Evolutionary conservation across 1,140 invertebrate species (phyloP).

Genomic region (Brachionus rotundiformis): DNA sequence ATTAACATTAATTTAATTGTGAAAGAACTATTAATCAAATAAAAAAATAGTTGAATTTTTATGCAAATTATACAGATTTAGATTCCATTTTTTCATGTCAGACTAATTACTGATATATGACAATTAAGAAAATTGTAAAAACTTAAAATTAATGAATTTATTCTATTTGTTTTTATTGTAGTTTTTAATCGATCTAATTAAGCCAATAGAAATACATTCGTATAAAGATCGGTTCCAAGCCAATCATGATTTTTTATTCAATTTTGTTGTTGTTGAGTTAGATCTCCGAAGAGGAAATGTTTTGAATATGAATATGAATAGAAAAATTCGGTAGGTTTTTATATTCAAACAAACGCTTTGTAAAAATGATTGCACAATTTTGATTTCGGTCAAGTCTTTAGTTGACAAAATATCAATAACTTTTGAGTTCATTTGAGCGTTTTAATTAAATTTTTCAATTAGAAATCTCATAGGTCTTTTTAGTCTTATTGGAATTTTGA

Average conservation of each 20-base stretch:
- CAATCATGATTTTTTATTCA: not conserved
- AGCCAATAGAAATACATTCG: not conserved
- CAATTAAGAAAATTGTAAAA: constrained; percentile 1
- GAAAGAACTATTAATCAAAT: constrained; percentile 11
- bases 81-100: constrained; percentile 19
- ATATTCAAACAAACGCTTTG: not conserved
- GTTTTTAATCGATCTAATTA: not conserved
- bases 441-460: constrained; percentile 27
- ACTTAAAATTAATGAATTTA: not conserved
- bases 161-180: constrained; percentile 9
- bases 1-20: constrained; percentile 22
- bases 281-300: not conserved
- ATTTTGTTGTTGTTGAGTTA: not conserved
- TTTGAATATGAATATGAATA: constrained; percentile 21
- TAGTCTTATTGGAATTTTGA: not conserved
- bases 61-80: constrained; percentile 9
- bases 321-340: not conserved
- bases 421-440: constrained; percentile 46
- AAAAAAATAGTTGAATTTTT: constrained; percentile 6
- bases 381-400: not conserved
- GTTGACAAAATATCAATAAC: not conserved
- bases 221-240: not conserved
- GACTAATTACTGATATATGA: constrained; percentile 12
- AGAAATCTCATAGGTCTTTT: constrained; percentile 24
- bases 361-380: constrained; percentile 18